Base-by-base conservation (phyloP, 2,888 invertebrate genomes). In the Pocota personata region DNA sequence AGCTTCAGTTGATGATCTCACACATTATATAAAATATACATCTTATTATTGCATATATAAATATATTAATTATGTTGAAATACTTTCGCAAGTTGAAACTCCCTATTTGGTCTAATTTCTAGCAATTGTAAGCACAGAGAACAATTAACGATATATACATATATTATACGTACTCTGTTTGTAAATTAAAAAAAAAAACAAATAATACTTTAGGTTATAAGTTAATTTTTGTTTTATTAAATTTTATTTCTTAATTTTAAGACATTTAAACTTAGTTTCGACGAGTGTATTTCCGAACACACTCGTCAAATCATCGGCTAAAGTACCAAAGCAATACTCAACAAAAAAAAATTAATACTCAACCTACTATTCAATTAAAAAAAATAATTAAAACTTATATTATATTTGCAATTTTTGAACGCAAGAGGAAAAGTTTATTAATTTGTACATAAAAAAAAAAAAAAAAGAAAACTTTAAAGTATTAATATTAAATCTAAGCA, bases 251-350 rank as follows among this genome's bases (percentile, higher is more conserved):
- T 37, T 86, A 71, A 55, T 71, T 80, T 71, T 75, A 79, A 69
- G 71, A 76, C 80, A 71, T 76, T 52, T 84, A 79, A 69, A 57
- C 55, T 79, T 79, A 84, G 43, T 84, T 84, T 66, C 37, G 80
- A 58, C 76, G 48, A 27, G 76, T 67, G 80, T 62, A 37, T 67
- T 55, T 30, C 43, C 14, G 43, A 52, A 16, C 48, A 69, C 82
- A 73, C 48, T 55, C 30, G 76, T 82, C 77, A 50, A 86, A 88
- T 88, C 88, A 90, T 91, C 92, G 92, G 92, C 92, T 92, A 92
- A 92, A 91, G 92, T 92, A 92, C 92, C 92, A 92, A 92, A 92
- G 92, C 92, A 92, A 92, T 92, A 92, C 92, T 92, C 92, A 91
- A 90, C 88, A 84, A 82, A 86, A 84, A 87, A 84, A 66, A 78